These are phyloP conservation scores for Isaurus tuberculatus DNA, from an alignment of 92 coral and sea anemone species.

Conservation along the genomic window DNA sequence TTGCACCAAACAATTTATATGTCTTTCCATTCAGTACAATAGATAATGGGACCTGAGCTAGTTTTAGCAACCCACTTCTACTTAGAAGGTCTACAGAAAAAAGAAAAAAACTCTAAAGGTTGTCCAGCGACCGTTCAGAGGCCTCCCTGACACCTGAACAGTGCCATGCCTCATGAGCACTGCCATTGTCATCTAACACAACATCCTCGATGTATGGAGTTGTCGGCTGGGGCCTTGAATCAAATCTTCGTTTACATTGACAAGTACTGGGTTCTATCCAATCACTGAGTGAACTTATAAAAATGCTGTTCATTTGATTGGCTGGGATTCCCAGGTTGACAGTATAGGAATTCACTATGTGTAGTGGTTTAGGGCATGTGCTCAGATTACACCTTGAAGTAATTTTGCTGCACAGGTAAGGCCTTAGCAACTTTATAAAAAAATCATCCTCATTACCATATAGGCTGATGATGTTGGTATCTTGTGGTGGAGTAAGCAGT, in stretches of 20 bases:
- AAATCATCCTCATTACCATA: constrained; percentile 61
- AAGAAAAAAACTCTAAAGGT: constrained; percentile 51
- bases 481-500: constrained; percentile 52
- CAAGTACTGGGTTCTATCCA: constrained; percentile 51
- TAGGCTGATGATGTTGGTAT: constrained; percentile 37
- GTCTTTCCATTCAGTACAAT: constrained; percentile 43
- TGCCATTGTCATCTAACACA: constrained; percentile 54
- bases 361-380: constrained; percentile 43
- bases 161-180: constrained; percentile 62
- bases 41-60: constrained; percentile 45
- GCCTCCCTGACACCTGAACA: constrained; percentile 60
- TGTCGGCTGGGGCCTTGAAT: constrained; percentile 34
- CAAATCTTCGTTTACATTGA: constrained; percentile 55
- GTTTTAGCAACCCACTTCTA: constrained; percentile 62
- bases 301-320: constrained; percentile 1
- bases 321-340: constrained; percentile 49
- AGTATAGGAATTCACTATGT: constrained; percentile 42
- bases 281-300: constrained; percentile 25
- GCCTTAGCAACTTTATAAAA: constrained; percentile 26
- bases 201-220: constrained; percentile 47
- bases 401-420: constrained; percentile 41
- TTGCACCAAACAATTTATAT: constrained; percentile 56
- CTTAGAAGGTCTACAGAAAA: constrained; percentile 74
- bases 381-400: constrained; percentile 42
- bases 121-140: constrained; percentile 42